Evolutionary conservation across 2,888 invertebrate genomes (phyloP).

Genomic region (Pecten maximus): DNA sequence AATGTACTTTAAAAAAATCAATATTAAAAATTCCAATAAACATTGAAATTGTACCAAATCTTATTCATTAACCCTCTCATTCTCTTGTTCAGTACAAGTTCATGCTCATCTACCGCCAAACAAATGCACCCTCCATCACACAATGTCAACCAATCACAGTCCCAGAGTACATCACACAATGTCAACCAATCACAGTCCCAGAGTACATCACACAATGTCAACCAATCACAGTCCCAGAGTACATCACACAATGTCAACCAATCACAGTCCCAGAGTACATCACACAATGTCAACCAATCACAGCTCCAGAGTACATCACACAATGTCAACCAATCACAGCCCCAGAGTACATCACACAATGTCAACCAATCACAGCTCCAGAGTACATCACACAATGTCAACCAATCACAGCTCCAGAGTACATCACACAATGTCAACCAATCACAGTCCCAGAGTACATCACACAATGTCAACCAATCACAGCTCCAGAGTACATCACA

Average conservation of each 20-base stretch:
- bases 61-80: not conserved
- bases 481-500: not conserved
- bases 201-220: not conserved
- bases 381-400: not conserved
- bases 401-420: not conserved
- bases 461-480: not conserved
- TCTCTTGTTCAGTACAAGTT: not conserved
- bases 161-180: not conserved
- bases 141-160: not conserved
- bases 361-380: not conserved
- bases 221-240: not conserved
- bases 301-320: not conserved
- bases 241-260: not conserved
- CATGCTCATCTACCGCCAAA: not conserved
- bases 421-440: not conserved
- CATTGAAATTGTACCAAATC: not conserved
- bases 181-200: not conserved
- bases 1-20: too few species aligned
- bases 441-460: not conserved
- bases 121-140: not conserved
- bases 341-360: not conserved
- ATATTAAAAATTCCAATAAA: not conserved
- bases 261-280: not conserved
- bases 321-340: not conserved
- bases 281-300: not conserved